Conservation (phyloP, 1,140 invertebrate species). For the Homarus americanus region DNA sequence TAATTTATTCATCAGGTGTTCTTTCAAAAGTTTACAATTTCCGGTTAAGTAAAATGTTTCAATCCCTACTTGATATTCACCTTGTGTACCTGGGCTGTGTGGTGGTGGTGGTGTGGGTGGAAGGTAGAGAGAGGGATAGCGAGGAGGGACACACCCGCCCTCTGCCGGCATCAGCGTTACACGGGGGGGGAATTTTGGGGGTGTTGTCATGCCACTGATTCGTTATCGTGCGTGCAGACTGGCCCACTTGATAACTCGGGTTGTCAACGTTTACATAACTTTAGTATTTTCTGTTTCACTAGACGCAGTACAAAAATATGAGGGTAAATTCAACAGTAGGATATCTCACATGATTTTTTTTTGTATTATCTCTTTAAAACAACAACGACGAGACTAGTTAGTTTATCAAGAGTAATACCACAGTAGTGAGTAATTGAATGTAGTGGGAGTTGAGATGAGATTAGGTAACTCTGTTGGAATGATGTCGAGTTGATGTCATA, state of each 20-base stretch:
- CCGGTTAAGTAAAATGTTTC: no score
- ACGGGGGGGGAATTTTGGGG: neutral
- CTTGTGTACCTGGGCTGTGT: no score
- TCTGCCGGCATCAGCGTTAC: neutral
- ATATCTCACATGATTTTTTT: neutral
- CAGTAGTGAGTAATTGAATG: neutral
- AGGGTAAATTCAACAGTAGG: neutral
- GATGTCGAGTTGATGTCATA: conserved; percentile 60
- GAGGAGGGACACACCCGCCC: neutral
- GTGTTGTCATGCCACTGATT: neutral
- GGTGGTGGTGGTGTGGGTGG: no score
- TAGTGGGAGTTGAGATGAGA: conserved; percentile 20
- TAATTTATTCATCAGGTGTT: no score
- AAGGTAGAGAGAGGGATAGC: neutral
- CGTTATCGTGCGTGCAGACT: neutral
- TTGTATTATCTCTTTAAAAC: no score
- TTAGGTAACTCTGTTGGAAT: conserved; percentile 46
- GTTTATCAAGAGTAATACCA: neutral
- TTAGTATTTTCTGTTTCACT: neutral
- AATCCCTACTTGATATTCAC: no score
- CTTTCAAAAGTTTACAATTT: no score
- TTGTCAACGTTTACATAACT: neutral
- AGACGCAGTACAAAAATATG: neutral
- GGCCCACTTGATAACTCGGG: neutral
- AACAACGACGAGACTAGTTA: neutral